phyloP scores from a whole-genome alignment of 2,888 invertebrate genomes.

The Meteorus colon region DNA sequence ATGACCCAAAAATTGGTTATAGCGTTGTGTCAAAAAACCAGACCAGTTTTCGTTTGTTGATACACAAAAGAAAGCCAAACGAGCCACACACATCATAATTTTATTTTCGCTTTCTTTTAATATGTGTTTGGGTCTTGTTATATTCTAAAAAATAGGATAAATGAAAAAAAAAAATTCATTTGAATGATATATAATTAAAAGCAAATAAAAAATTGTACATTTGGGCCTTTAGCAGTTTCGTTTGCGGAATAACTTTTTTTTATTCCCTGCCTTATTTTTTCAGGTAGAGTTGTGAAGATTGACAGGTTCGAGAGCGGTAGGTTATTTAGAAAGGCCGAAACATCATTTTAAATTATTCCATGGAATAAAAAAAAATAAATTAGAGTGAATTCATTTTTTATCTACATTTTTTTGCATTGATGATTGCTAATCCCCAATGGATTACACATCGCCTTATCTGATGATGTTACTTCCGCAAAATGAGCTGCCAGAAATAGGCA shows the following conservation, averaged over 20 bases:
- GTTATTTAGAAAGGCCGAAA: conserved; percentile 6
- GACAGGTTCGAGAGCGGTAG: conserved; percentile 10
- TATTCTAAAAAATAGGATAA: neutral
- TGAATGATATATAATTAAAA: conserved; percentile 3
- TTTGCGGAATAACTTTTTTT: neutral
- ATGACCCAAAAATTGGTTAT: conserved; percentile 1
- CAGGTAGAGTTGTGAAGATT: neutral
- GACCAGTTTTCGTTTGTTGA: conserved; percentile 16
- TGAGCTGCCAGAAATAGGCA: neutral
- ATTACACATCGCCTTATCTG: conserved; percentile 9
- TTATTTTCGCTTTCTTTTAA: conserved; percentile 13
- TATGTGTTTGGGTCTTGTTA: neutral
- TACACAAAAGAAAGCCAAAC: conserved; percentile 22
- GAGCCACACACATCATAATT: conserved; percentile 6
- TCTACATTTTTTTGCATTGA: neutral
- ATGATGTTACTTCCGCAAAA: conserved; percentile 9
- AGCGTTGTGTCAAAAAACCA: conserved; percentile 10
- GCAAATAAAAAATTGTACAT: neutral
- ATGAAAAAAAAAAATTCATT: neutral
- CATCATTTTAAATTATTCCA: conserved; percentile 3
- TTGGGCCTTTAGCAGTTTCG: neutral
- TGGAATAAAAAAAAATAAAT: neutral
- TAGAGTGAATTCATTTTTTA: conserved; percentile 4
- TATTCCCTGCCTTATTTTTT: neutral
- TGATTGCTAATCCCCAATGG: neutral